Percentiles rank a stretch among this genome's conserved stretches.
Conservation (phyloP, 1,140 invertebrate species). For the Drosophila kohkoa region DNA sequence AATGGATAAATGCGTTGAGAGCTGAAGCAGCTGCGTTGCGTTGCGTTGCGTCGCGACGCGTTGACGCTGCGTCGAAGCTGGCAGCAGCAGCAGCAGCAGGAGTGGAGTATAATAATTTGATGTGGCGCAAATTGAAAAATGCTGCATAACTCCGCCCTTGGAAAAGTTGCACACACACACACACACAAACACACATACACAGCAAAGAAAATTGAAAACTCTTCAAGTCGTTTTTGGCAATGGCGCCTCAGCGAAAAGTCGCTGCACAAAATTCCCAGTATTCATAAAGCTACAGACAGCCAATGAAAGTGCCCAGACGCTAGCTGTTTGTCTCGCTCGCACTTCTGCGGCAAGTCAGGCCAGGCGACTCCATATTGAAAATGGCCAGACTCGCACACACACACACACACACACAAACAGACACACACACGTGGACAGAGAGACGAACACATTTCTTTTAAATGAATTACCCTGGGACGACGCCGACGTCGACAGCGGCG, state of each 20-base stretch:
- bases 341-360: not conserved
- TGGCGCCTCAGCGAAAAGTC: slow-evolving; percentile 51
- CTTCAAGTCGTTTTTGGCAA: slow-evolving; percentile 78
- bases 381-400: slow-evolving; percentile 52
- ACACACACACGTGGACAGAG: not conserved
- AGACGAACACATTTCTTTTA: slow-evolving; percentile 47
- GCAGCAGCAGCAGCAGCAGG: slow-evolving; percentile 36
- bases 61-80: slow-evolving; percentile 24
- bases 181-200: not conserved
- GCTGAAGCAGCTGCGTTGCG: slow-evolving; percentile 6
- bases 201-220: slow-evolving; percentile 78
- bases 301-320: slow-evolving; percentile 55
- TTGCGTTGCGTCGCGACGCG: too few species aligned
- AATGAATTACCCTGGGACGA: slow-evolving; percentile 54
- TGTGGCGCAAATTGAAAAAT: slow-evolving; percentile 83
- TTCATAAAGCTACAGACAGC: slow-evolving; percentile 53
- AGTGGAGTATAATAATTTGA: slow-evolving; percentile 80
- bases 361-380: slow-evolving; percentile 66
- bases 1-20: not conserved
- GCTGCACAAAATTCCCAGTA: slow-evolving; percentile 67
- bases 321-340: slow-evolving; percentile 64
- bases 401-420: slow-evolving; percentile 1
- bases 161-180: slow-evolving; percentile 53
- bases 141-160: slow-evolving; percentile 83
- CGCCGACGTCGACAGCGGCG: slow-evolving; percentile 20